phyloP scores from a whole-genome alignment of 2,888 invertebrate species.

The Drosophila pegasa region DNA sequence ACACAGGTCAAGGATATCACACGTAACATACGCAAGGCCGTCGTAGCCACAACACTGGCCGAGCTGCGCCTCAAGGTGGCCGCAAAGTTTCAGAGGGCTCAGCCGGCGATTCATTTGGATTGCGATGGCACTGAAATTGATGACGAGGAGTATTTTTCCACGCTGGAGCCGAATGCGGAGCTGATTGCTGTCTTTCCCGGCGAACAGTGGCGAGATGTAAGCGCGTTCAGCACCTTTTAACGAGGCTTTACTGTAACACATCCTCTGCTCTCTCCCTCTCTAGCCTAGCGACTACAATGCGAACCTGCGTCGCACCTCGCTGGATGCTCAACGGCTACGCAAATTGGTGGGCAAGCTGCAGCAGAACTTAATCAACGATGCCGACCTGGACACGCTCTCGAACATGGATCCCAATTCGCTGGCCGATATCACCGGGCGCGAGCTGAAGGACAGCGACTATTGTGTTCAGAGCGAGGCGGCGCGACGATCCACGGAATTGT shows the following conservation, averaged over 20 bases:
- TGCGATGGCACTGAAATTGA: slow-evolving; percentile 97
- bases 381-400: slow-evolving; percentile 92
- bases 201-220: slow-evolving; percentile 89
- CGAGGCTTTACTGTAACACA: not conserved
- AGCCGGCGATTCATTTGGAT: slow-evolving; percentile 92
- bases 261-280: not conserved
- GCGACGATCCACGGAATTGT: slow-evolving; percentile 92
- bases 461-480: slow-evolving; percentile 91
- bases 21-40: slow-evolving; percentile 92
- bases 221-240: slow-evolving; percentile 22
- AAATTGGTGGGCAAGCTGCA: slow-evolving; percentile 90
- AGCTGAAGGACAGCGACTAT: slow-evolving; percentile 86
- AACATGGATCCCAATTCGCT: slow-evolving; percentile 95
- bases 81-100: slow-evolving; percentile 88
- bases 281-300: slow-evolving; percentile 73
- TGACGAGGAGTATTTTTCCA: slow-evolving; percentile 96
- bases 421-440: slow-evolving; percentile 89
- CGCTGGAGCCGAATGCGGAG: slow-evolving; percentile 93
- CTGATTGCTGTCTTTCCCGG: slow-evolving; percentile 91
- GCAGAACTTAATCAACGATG: slow-evolving; percentile 92
- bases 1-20: slow-evolving; percentile 87
- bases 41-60: slow-evolving; percentile 91
- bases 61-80: slow-evolving; percentile 91
- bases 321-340: slow-evolving; percentile 86
- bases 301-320: slow-evolving; percentile 62